Percentiles rank a stretch among this genome's conserved stretches.
Evolutionary conservation across 2,888 invertebrate genomes (phyloP).

Genomic region (Parelbella ahira): DNA sequence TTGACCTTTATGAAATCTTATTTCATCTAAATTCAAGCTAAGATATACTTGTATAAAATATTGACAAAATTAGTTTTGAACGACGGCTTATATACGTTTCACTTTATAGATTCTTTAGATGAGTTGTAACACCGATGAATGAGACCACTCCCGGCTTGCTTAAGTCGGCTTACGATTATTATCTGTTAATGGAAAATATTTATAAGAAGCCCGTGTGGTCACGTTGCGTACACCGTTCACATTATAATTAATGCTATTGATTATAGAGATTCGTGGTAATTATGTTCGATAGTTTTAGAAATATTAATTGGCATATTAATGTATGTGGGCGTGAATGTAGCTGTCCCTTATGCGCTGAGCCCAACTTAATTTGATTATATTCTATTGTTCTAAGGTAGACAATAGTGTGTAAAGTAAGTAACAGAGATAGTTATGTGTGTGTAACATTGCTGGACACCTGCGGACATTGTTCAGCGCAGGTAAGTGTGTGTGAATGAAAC

Average conservation of each 20-base stretch:
- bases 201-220: slow-evolving; percentile 7
- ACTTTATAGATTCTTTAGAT: slow-evolving; percentile 2
- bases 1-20: no score
- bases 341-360: slow-evolving; percentile 37
- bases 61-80: no score
- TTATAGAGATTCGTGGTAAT: slow-evolving; percentile 13
- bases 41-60: no score
- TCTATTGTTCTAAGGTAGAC: slow-evolving; percentile 46
- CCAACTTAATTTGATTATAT: slow-evolving; percentile 51
- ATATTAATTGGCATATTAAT: no score
- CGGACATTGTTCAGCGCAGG: slow-evolving; percentile 30
- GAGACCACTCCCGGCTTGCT: slow-evolving; percentile 8
- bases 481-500: slow-evolving; percentile 24
- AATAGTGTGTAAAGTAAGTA: slow-evolving; percentile 33
- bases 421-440: slow-evolving; percentile 16
- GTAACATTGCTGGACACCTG: slow-evolving; percentile 38
- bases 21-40: no score
- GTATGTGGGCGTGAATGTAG: slow-evolving; percentile 37
- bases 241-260: slow-evolving; percentile 13
- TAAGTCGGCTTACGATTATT: slow-evolving; percentile 18
- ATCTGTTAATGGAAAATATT: slow-evolving; percentile 20
- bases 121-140: slow-evolving; percentile 5
- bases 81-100: neutral
- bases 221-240: slow-evolving; percentile 8
- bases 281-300: no score